phyloP scores from a whole-genome alignment of 2,888 invertebrate genomes.

The Ferrisia virgata region DNA sequence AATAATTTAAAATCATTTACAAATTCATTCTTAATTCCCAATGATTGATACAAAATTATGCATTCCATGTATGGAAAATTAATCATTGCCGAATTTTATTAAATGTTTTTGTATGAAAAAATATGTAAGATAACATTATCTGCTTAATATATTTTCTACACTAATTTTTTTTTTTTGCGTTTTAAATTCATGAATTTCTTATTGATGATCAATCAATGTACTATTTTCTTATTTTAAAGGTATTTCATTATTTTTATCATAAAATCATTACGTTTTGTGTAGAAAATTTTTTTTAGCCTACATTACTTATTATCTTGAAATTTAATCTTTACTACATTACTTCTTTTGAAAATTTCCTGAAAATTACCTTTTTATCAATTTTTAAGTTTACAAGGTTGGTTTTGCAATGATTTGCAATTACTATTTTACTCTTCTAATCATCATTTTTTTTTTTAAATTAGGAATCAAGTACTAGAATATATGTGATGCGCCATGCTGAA shows the following conservation, averaged over 20 bases:
- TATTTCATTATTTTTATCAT: neutral
- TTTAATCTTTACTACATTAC: neutral
- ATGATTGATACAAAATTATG: too few species aligned
- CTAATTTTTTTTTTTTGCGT: neutral
- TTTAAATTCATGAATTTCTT: neutral
- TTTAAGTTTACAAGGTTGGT: neutral
- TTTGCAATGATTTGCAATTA: too few species aligned
- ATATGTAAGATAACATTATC: neutral
- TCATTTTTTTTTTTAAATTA: neutral
- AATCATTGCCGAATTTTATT: neutral
- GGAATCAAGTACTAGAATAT: neutral
- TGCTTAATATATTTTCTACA: neutral
- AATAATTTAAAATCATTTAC: too few species aligned
- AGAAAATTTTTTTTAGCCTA: neutral
- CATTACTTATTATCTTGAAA: too few species aligned
- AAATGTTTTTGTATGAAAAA: neutral
- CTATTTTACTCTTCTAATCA: neutral
- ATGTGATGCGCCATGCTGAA: slow-evolving; percentile 84
- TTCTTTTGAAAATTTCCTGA: too few species aligned
- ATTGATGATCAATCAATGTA: too few species aligned
- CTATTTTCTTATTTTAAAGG: neutral
- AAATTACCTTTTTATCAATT: neutral
- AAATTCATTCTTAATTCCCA: too few species aligned
- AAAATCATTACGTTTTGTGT: too few species aligned
- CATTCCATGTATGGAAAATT: neutral